Evolutionary conservation across 2,888 invertebrate species (phyloP), one percentile per base, ranked within the genome.

Genomic region (Andrena dorsata): DNA sequence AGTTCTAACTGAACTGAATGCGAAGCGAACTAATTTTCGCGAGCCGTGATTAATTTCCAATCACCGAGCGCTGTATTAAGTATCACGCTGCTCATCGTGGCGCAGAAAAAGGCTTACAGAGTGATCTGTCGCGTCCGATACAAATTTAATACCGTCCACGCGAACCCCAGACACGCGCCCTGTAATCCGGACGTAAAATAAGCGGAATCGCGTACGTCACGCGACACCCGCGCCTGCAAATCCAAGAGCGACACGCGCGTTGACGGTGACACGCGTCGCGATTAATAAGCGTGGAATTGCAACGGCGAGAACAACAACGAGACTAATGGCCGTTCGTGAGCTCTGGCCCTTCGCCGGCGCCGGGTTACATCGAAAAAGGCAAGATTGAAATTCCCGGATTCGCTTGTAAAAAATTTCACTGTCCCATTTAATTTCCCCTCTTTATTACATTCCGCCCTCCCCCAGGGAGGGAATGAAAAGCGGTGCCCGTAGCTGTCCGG

Each of bases 211-310:
- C 65, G 76, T 78, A 47, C 60, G 53, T 76, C 60, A 30, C 10
- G 23, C 20, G 47, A 32, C 41, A 16, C 32, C 30, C 51, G 69
- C 53, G 69, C 64, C 28, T 74, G 76, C 80, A 76, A 66, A 86
- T 85, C 83, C 86, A 74, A 69, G 47, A 66, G 66, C 56, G 64
- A 56, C 61, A 53, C 49, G 81, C 77, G 75, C 80, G 74, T 77
- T 72, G 65, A 51, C 71, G 82, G 86, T 84, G 84, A 83, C 89
- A 83, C 88, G 85, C 84, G 89, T 89, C 86, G 82, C 89, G 88
- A 92, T 91, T 91, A 92, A 91, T 92, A 90, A 92, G 90, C 91
- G 90, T 88, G 92, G 91, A 92, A 91, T 90, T 81, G 82, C 72
- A 32, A 51, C 72, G 41, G 32, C 41, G 26, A 32, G 63, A 72